Evolutionary conservation across 1,140 invertebrate species (phyloP), one percentile per base, ranked within the genome.

Genomic region (Eulimnadia texana): DNA sequence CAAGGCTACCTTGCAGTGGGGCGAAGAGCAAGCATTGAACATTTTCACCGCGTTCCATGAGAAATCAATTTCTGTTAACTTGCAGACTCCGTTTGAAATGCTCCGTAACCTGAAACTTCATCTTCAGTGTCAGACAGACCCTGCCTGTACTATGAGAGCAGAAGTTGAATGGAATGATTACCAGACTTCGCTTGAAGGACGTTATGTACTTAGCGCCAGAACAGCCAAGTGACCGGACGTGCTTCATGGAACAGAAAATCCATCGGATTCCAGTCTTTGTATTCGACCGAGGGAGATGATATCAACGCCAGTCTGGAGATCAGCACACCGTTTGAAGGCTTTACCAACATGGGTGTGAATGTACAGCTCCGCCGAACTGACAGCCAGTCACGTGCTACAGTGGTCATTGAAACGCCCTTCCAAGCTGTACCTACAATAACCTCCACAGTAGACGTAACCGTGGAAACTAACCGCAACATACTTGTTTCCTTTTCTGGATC

Each of bases 361-460:
- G 16, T 64, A 27, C 49, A 53, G 16, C 42, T 11, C 25, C 11
- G 22, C 27, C n/a, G 1, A 11, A 62, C 58, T 19, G 53, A 28
- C 3, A 9, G 29, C 28, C 23, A 33, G 2, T 11, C 29, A 3
- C 20, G 62, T 13, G 58, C 58, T 11, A 50, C 54, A 1, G 1
- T 73, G 0, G 60, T 60, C 22, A 3, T 71, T 0, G 63, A 52
- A 22, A 69, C 70, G 23, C 71, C 71, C 19, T 69, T 72, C 51
- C 50, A 66, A 56, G 22, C 20, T 13, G 27, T 69, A 10, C 61
- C 57, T 1, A 51, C 56, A 3, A n/a, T n/a, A n/a, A n/a, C n/a
- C n/a, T n/a, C n/a, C n/a, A n/a, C n/a, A n/a, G 52, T 66, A 20
- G 47, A 62, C 50, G 19, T 58, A 1, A 50, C 59, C 22, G 67